Conservation (phyloP, 1,140 invertebrate genomes). For the Saccostrea echinata region DNA sequence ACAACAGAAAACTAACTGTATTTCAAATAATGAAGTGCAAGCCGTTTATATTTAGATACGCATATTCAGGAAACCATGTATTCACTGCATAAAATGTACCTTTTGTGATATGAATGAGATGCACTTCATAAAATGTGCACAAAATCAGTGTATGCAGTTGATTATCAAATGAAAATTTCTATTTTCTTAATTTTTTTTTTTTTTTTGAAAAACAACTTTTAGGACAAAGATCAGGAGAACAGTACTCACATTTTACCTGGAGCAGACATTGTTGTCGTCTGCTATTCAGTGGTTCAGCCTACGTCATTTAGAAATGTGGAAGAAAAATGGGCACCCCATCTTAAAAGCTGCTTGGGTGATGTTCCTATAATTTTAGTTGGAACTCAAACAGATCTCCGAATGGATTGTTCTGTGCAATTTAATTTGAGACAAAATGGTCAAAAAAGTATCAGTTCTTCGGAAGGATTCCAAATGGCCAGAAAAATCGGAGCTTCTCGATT, state of each 20-base stretch:
- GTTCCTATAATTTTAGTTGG: slow-evolving; percentile 71
- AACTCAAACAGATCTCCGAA: slow-evolving; percentile 70
- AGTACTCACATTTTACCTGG: slow-evolving; percentile 52
- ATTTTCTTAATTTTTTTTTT: background rate
- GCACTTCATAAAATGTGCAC: no score
- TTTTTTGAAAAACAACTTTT: background rate
- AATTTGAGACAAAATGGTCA: slow-evolving; percentile 53
- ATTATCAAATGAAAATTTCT: background rate
- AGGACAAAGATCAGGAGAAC: slow-evolving; percentile 52
- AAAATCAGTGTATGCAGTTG: no score
- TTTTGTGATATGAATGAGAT: no score
- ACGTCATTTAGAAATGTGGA: slow-evolving; percentile 69
- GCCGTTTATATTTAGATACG: no score
- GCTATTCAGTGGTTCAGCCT: slow-evolving; percentile 70
- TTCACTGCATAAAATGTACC: no score
- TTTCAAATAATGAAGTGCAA: no score
- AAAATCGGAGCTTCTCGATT: slow-evolving; percentile 64
- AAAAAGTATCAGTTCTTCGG: slow-evolving; percentile 55
- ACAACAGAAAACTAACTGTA: no score
- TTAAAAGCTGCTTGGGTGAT: slow-evolving; percentile 59
- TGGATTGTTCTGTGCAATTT: slow-evolving; percentile 52
- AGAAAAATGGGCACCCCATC: slow-evolving; percentile 70
- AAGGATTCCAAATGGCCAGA: slow-evolving; percentile 59
- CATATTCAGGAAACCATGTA: no score
- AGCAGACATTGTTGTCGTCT: slow-evolving; percentile 73